Evolutionary conservation across 2,888 invertebrate species (phyloP).

Genomic region (Melieria picta): DNA sequence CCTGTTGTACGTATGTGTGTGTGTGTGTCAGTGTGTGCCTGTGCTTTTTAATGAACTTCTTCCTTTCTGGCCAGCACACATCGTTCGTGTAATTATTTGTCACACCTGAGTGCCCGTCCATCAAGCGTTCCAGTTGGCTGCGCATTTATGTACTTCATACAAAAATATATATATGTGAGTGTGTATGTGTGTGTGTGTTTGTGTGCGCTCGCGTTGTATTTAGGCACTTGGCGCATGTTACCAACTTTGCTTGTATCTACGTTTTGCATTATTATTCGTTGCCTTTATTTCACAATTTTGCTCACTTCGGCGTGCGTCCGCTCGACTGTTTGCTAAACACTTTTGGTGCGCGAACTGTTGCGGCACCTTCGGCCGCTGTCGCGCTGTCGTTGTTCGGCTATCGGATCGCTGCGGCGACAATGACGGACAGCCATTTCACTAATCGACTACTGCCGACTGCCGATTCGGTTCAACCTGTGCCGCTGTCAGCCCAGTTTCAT

Average conservation of each 20-base stretch:
- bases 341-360: too few relatives aligned
- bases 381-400: too few relatives aligned
- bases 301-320: not conserved
- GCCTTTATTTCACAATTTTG: too few relatives aligned
- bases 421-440: too few relatives aligned
- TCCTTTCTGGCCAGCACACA: conserved; percentile 39
- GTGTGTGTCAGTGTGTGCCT: conserved; percentile 2
- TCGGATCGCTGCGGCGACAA: too few relatives aligned
- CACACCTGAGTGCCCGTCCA: conserved; percentile 63
- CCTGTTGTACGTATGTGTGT: not conserved
- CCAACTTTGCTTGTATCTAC: too few relatives aligned
- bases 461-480: too few relatives aligned
- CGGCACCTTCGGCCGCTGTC: too few relatives aligned
- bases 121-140: conserved; percentile 39
- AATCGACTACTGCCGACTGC: too few relatives aligned
- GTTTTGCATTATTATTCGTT: too few relatives aligned
- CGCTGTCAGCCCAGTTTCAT: too few relatives aligned
- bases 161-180: conserved; percentile 18
- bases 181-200: conserved; percentile 15
- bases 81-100: conserved; percentile 53
- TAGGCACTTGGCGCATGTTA: not conserved
- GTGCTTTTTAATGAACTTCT: conserved; percentile 52
- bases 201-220: not conserved
- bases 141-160: conserved; percentile 19
- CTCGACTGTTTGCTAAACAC: not conserved